phyloP scores from a whole-genome alignment of 1,140 invertebrate genomes.

The Arion vulgaris region DNA sequence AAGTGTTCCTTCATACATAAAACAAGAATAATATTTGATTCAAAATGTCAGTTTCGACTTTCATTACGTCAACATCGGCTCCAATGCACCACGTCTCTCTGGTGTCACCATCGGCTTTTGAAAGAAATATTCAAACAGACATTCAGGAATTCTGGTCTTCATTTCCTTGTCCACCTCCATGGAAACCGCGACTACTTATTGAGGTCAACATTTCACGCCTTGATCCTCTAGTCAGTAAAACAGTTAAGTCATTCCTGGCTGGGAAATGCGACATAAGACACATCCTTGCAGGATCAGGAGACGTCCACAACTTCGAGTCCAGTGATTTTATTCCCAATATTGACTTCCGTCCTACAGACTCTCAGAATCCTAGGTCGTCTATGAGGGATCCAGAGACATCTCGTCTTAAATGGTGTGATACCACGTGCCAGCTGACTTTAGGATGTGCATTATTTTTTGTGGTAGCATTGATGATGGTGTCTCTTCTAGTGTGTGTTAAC shows the following conservation, averaged over 20 bases:
- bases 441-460: conserved; percentile 27
- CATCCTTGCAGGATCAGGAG: background rate
- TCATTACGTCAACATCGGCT: background rate
- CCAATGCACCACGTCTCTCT: background rate
- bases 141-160: conserved; percentile 41
- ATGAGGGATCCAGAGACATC: background rate
- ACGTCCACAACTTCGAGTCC: background rate
- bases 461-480: background rate
- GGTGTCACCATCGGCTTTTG: background rate
- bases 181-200: conserved; percentile 35
- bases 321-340: background rate
- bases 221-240: conserved; percentile 3
- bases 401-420: conserved; percentile 21
- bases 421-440: conserved; percentile 17
- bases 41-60: background rate
- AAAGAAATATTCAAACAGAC: background rate
- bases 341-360: background rate
- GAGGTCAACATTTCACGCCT: conserved; percentile 20
- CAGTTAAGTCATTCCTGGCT: conserved; percentile 22
- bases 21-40: background rate
- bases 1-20: too few relatives aligned
- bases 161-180: conserved; percentile 49
- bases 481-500: conserved; percentile 14
- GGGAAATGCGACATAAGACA: conserved; percentile 31
- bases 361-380: background rate